phyloP scores from a whole-genome alignment of 2,888 invertebrate species.

The Chrysomela aeneicollis region DNA sequence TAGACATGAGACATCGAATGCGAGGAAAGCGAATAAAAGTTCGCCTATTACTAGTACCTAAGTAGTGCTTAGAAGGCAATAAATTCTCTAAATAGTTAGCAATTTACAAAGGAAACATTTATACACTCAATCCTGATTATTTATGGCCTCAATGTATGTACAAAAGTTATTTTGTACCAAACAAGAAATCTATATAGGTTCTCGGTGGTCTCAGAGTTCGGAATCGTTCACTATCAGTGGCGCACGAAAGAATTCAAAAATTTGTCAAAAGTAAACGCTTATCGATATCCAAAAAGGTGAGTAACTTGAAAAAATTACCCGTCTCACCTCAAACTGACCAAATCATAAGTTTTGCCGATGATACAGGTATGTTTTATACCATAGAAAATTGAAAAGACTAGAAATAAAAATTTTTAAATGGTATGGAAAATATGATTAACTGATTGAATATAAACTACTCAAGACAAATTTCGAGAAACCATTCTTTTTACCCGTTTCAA shows the following conservation, averaged over 20 bases:
- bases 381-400: too few species aligned
- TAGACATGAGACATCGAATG: conserved; percentile 6
- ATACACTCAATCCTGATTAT: conserved; percentile 26
- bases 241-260: not conserved
- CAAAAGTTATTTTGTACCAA: not conserved
- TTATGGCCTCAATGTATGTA: conserved; percentile 26
- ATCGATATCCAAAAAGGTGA: too few species aligned
- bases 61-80: conserved; percentile 23
- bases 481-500: too few species aligned
- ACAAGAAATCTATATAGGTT: not conserved
- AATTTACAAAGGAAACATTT: conserved; percentile 26
- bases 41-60: conserved; percentile 13
- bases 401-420: too few species aligned
- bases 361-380: too few species aligned
- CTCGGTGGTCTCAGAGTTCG: conserved; percentile 14
- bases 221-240: conserved; percentile 1
- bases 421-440: too few species aligned
- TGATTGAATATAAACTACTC: too few species aligned
- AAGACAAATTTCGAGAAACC: too few species aligned
- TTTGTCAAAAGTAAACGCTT: not conserved
- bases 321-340: too few species aligned
- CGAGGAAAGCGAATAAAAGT: conserved; percentile 20
- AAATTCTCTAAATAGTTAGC: conserved; percentile 26
- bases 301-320: too few species aligned
- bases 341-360: too few species aligned